Conservation (phyloP, 2,113 vertebrate species). For the Paralichthys olivaceus region DNA sequence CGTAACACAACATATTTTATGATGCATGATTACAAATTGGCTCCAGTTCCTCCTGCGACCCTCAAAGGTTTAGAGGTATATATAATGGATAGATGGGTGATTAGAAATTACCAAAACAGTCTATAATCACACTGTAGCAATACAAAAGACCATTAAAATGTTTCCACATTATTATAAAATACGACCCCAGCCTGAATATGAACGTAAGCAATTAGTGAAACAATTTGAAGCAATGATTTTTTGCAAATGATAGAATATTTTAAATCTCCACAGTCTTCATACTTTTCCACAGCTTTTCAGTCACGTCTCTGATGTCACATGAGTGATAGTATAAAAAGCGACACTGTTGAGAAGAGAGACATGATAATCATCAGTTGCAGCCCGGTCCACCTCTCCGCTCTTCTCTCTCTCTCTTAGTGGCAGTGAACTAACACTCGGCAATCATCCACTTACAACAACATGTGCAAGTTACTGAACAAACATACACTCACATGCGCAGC, state of each 20-base stretch:
- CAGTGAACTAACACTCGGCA: constrained; percentile 39
- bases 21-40: too few species aligned
- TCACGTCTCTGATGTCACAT: not conserved
- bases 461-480: constrained; percentile 47
- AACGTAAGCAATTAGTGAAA: not conserved
- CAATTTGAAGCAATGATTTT: too few species aligned
- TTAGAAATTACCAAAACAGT: not conserved
- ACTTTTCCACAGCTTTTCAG: not conserved
- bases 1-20: too few species aligned
- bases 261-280: not conserved
- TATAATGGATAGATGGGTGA: too few species aligned
- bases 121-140: too few species aligned
- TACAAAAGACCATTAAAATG: not conserved
- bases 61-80: too few species aligned
- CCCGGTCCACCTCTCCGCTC: constrained; percentile 9
- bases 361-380: constrained; percentile 26
- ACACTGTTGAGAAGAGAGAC: constrained; percentile 21
- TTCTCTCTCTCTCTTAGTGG: constrained; percentile 13
- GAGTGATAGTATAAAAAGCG: too few species aligned
- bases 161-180: not conserved
- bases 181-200: not conserved
- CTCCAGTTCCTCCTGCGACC: too few species aligned
- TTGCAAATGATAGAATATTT: not conserved
- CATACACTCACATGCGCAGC: constrained; percentile 17
- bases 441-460: constrained; percentile 46